Percentiles rank a stretch among this genome's conserved stretches.
Conservation (phyloP, 1,140 invertebrate genomes). For the Dendroctonus valens region DNA sequence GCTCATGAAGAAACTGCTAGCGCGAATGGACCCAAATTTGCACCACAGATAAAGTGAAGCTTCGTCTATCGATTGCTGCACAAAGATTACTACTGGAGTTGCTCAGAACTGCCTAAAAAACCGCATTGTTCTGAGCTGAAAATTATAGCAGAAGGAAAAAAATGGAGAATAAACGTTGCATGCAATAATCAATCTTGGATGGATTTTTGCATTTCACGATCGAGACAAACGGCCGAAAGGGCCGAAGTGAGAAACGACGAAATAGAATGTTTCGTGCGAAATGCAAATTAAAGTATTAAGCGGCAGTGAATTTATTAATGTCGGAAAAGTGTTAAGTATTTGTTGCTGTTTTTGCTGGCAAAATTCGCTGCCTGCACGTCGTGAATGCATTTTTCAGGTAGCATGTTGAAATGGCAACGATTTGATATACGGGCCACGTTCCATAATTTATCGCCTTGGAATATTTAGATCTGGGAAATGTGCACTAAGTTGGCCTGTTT, state of each 20-base stretch:
- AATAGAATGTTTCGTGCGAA: constrained; percentile 23
- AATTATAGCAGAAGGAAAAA: too few relatives aligned
- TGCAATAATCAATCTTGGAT: too few relatives aligned
- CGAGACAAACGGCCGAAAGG: too few relatives aligned
- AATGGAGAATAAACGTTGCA: too few relatives aligned
- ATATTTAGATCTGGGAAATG: constrained; percentile 8
- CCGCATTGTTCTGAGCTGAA: too few relatives aligned
- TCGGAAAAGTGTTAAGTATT: constrained; percentile 23
- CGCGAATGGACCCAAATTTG: too few relatives aligned
- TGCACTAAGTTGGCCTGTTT: neutral
- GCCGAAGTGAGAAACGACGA: neutral
- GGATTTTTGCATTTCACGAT: too few relatives aligned
- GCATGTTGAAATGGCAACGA: constrained; percentile 22
- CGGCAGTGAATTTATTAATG: constrained; percentile 23
- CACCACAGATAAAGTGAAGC: too few relatives aligned
- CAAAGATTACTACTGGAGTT: too few relatives aligned
- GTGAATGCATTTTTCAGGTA: constrained; percentile 20
- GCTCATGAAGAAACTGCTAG: too few relatives aligned
- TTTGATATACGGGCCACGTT: constrained; percentile 20
- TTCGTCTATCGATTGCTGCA: too few relatives aligned
- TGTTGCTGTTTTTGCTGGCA: constrained; percentile 13
- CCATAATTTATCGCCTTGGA: constrained; percentile 15
- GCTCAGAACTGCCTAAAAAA: too few relatives aligned
- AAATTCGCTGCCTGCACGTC: constrained; percentile 16
- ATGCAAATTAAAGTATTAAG: constrained; percentile 24